phyloP scores from a whole-genome alignment of 2,888 invertebrate genomes.

The Strigamia maritima region DNA sequence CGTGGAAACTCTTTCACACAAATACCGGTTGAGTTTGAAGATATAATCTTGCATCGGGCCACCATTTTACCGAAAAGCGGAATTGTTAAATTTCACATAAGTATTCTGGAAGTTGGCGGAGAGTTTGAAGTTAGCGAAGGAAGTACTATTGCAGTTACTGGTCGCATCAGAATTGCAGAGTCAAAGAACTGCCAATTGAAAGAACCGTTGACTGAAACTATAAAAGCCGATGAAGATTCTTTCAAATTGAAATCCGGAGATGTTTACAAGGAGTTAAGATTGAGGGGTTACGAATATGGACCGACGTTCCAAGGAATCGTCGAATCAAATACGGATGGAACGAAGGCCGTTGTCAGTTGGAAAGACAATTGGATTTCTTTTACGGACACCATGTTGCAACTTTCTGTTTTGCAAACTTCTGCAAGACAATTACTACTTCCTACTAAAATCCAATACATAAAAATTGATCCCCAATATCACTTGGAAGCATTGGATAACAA shows the following conservation, averaged over 20 bases:
- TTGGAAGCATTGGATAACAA: conserved; percentile 44
- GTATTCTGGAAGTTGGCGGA: conserved; percentile 76
- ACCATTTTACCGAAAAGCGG: conserved; percentile 80
- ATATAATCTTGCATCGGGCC: conserved; percentile 86
- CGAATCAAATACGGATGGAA: conserved; percentile 65
- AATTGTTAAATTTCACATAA: conserved; percentile 73
- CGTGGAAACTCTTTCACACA: conserved; percentile 70
- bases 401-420: conserved; percentile 73
- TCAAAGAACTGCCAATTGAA: conserved; percentile 54
- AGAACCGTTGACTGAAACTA: no score
- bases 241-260: conserved; percentile 62
- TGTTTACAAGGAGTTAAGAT: conserved; percentile 78
- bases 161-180: conserved; percentile 67
- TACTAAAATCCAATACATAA: conserved; percentile 75
- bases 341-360: conserved; percentile 75
- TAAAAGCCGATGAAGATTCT: no score
- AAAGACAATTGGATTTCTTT: conserved; percentile 89
- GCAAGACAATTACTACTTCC: conserved; percentile 81
- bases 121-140: conserved; percentile 88
- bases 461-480: conserved; percentile 76
- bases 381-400: conserved; percentile 95
- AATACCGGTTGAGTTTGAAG: conserved; percentile 79
- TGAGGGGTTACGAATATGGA: conserved; percentile 82
- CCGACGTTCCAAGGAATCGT: conserved; percentile 79
- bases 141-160: conserved; percentile 76